Evolutionary conservation across 2,113 vertebrate species (phyloP).

Genomic region (Ammodytes dubius): DNA sequence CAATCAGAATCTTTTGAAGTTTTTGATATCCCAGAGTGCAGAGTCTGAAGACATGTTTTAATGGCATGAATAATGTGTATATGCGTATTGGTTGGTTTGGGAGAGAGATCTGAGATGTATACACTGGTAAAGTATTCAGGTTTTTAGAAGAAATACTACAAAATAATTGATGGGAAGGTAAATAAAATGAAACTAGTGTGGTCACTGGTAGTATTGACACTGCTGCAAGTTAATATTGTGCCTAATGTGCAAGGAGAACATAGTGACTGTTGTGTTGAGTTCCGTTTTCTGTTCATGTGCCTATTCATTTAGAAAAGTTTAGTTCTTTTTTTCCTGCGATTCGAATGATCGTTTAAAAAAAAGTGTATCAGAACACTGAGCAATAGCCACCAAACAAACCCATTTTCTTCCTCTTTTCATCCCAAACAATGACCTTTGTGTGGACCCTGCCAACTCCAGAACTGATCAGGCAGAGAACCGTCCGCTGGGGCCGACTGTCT

Average conservation of each 20-base stretch:
- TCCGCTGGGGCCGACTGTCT: slow-evolving; percentile 45
- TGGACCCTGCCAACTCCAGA: slow-evolving; percentile 57
- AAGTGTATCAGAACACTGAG: not conserved
- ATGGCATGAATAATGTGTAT: slow-evolving; percentile 8
- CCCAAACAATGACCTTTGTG: slow-evolving; percentile 55
- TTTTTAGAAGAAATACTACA: not conserved
- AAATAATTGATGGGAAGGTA: not conserved
- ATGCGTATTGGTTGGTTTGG: not conserved
- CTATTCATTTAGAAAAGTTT: slow-evolving; percentile 9
- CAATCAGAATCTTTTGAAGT: not conserved
- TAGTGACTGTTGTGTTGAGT: not conserved
- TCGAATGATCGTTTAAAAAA: not conserved
- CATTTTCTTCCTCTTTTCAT: slow-evolving; percentile 47
- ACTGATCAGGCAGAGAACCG: slow-evolving; percentile 53
- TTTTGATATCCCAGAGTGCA: slow-evolving; percentile 5
- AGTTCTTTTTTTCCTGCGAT: not conserved
- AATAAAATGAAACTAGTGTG: not conserved
- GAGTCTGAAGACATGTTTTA: slow-evolving; percentile 19
- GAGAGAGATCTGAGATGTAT: slow-evolving; percentile 17
- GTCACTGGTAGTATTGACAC: no score
- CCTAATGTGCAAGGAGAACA: not conserved
- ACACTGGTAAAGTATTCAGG: not conserved
- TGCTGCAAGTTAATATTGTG: no score
- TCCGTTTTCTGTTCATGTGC: not conserved
- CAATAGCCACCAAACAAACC: slow-evolving; percentile 22